phyloP scores from a whole-genome alignment of 1,140 invertebrate genomes.

The Heliconius melpomene region DNA sequence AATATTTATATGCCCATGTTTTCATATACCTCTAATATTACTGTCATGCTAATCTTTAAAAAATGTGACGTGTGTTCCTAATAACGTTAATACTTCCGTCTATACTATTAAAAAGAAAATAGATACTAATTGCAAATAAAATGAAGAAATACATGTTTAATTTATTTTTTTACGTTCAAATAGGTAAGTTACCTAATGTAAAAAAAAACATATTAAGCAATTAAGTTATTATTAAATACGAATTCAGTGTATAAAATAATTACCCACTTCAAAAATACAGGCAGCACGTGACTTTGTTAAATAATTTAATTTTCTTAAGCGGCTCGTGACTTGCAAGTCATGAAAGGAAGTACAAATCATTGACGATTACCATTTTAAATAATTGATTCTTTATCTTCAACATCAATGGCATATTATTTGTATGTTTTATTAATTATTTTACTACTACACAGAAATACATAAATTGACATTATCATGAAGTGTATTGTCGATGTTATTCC shows the following conservation, averaged over 20 bases:
- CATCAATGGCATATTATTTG: background rate
- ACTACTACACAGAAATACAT: background rate
- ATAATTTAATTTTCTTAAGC: constrained; percentile 10
- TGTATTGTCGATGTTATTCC: background rate
- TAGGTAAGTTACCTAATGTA: background rate
- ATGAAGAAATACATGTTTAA: too few species aligned
- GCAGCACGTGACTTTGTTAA: background rate
- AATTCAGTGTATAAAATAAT: background rate
- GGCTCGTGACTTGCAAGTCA: constrained; percentile 12
- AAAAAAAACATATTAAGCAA: background rate
- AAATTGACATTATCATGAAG: background rate
- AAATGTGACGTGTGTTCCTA: background rate
- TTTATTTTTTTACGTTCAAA: too few species aligned
- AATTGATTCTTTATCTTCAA: constrained; percentile 9
- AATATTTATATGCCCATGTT: too few species aligned
- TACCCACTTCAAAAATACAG: background rate
- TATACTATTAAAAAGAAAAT: background rate
- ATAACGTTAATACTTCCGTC: background rate
- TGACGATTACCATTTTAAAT: background rate
- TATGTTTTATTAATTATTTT: background rate
- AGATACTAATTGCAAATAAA: too few species aligned
- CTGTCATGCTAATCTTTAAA: background rate
- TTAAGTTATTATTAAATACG: background rate
- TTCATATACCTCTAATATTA: background rate
- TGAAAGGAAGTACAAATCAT: background rate